A percentile compares a stretch with the other conserved stretches of the same genome.
Conservation (phyloP, 2,113 vertebrate species). For the Pelvicachromis taeniatus region DNA sequence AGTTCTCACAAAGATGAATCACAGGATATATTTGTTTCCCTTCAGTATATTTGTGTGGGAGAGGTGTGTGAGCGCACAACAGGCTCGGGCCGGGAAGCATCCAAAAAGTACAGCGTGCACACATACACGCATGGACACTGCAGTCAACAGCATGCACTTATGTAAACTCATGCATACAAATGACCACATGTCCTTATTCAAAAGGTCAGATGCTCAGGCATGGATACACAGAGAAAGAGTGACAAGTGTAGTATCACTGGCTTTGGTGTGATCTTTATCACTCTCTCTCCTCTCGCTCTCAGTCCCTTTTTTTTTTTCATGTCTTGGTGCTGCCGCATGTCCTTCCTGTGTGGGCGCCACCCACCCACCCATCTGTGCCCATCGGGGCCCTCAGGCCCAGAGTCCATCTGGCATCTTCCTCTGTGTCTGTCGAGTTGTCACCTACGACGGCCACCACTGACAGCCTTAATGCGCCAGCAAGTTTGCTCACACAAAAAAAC, state of each 20-base stretch:
- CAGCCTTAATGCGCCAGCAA: not conserved
- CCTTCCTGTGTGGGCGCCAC: conserved; percentile 51
- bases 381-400: conserved; percentile 37
- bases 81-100: not conserved
- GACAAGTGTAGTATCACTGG: conserved; percentile 30
- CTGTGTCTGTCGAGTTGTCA: conserved; percentile 71
- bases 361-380: conserved; percentile 73
- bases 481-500: not conserved
- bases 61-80: not conserved
- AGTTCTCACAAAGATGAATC: not conserved
- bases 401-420: conserved; percentile 70
- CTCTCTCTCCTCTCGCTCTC: not conserved
- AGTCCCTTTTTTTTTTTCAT: not conserved
- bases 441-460: conserved; percentile 15
- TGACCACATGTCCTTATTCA: not conserved
- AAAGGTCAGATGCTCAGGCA: conserved; percentile 4
- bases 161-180: not conserved
- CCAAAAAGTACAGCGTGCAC: not conserved
- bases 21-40: not conserved
- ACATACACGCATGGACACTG: not conserved
- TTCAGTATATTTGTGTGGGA: not conserved
- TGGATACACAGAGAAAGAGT: not conserved
- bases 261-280: not conserved
- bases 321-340: conserved; percentile 16
- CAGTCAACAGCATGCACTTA: not conserved